Evolutionary conservation across 1,140 invertebrate species (phyloP).

Genomic region (Drosophila melanogaster): Release_6_plus_ISO1_MT NT_033777.3:16915501-16916000

Average conservation of each 20-base stretch:
- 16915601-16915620: slow-evolving; percentile 34
- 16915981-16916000: slow-evolving; percentile 20
- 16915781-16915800: slow-evolving; percentile 75
- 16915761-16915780: slow-evolving; percentile 84
- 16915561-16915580: slow-evolving; percentile 28
- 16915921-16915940: slow-evolving; percentile 66
- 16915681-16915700: slow-evolving; percentile 40
- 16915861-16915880: slow-evolving; percentile 45
- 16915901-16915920: slow-evolving; percentile 70
- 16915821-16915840: slow-evolving; percentile 49
- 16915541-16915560: slow-evolving; percentile 52
- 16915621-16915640: slow-evolving; percentile 23
- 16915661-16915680: slow-evolving; percentile 1
- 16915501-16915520: slow-evolving; percentile 81
- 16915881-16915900: slow-evolving; percentile 72
- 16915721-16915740: slow-evolving; percentile 31
- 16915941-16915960: slow-evolving; percentile 36
- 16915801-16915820: slow-evolving; percentile 37
- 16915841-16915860: slow-evolving; percentile 68
- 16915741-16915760: slow-evolving; percentile 82
- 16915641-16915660: neutral
- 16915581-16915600: slow-evolving; percentile 44
- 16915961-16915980: slow-evolving; percentile 7
- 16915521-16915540: slow-evolving; percentile 81
- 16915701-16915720: slow-evolving; percentile 5